Percentiles rank a stretch among this genome's conserved stretches.
phyloP scores from a whole-genome alignment of 2,888 invertebrate genomes.

The Parascotia fuliginaria region DNA sequence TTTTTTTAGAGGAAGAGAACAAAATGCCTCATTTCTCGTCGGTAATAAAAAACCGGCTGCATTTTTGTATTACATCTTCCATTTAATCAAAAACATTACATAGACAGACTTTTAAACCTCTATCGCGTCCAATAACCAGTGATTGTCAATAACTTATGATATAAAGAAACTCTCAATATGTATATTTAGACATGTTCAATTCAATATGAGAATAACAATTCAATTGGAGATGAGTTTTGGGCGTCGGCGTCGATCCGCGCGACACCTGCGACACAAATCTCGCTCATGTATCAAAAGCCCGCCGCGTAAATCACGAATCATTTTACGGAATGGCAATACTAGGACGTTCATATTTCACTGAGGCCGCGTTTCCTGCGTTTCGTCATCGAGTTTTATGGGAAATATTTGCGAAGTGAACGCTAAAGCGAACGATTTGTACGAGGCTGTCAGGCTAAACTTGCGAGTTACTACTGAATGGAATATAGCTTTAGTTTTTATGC shows the following conservation, averaged over 20 bases:
- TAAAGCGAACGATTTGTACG: conserved; percentile 41
- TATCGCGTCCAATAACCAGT: not conserved
- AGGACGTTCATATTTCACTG: conserved; percentile 66
- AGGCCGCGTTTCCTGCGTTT: conserved; percentile 58
- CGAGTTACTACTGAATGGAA: conserved; percentile 2
- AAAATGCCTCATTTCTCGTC: conserved; percentile 5
- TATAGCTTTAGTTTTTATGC: conserved; percentile 15
- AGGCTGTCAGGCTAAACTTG: conserved; percentile 14
- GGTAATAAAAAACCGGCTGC: not conserved
- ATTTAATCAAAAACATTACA: not conserved
- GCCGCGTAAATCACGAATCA: conserved; percentile 73
- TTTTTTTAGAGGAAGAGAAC: conserved; percentile 2
- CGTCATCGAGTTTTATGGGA: conserved; percentile 57
- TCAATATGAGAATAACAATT: conserved; percentile 57
- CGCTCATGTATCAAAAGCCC: conserved; percentile 67
- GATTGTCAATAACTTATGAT: conserved; percentile 14
- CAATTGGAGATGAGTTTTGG: conserved; percentile 57
- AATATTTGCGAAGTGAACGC: conserved; percentile 68
- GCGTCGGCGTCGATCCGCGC: conserved; percentile 32
- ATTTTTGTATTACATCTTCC: not conserved
- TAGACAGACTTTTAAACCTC: not conserved
- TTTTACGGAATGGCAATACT: conserved; percentile 68
- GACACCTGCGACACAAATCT: conserved; percentile 68
- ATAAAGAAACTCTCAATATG: conserved; percentile 27
- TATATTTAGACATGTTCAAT: conserved; percentile 41